These are phyloP conservation scores for Alviniconcha marisindica DNA, from an alignment of 1,140 invertebrate genomes.

Conservation along the genomic window DNA sequence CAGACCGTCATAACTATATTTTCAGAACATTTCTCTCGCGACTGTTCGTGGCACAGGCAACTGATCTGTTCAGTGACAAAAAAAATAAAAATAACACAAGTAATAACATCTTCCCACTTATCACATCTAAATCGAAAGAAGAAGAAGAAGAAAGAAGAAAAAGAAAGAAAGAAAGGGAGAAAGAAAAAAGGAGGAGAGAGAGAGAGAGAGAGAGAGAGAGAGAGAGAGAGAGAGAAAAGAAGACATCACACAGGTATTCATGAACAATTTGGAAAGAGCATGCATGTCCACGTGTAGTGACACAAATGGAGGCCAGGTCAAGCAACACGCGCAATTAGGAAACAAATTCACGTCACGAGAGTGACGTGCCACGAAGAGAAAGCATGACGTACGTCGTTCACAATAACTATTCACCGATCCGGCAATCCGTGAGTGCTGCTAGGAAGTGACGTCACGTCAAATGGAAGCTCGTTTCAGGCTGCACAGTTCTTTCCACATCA, in stretches of 20 bases:
- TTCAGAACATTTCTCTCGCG: too few species aligned
- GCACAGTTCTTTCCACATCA: constrained; percentile 26
- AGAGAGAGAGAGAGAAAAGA: not conserved
- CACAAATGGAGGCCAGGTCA: not conserved
- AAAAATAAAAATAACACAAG: not conserved
- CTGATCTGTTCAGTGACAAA: too few species aligned
- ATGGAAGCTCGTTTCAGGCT: constrained; percentile 22
- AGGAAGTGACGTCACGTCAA: not conserved
- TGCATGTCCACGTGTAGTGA: too few species aligned
- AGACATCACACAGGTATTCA: too few species aligned
- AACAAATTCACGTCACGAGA: not conserved
- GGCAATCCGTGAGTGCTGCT: not conserved
- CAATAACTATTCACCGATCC: not conserved
- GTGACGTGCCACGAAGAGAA: not conserved
- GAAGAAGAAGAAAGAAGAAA: not conserved
- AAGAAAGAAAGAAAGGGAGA: not conserved
- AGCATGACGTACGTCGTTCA: not conserved
- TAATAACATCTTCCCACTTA: not conserved
- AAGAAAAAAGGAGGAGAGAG: not conserved
- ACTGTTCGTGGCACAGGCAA: too few species aligned
- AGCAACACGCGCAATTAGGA: not conserved
- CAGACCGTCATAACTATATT: too few species aligned
- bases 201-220: not conserved
- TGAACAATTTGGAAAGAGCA: too few species aligned
- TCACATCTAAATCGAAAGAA: not conserved